phyloP scores from a whole-genome alignment of 2,797 vertebrate genomes.

The Nannoperca obscura region DNA sequence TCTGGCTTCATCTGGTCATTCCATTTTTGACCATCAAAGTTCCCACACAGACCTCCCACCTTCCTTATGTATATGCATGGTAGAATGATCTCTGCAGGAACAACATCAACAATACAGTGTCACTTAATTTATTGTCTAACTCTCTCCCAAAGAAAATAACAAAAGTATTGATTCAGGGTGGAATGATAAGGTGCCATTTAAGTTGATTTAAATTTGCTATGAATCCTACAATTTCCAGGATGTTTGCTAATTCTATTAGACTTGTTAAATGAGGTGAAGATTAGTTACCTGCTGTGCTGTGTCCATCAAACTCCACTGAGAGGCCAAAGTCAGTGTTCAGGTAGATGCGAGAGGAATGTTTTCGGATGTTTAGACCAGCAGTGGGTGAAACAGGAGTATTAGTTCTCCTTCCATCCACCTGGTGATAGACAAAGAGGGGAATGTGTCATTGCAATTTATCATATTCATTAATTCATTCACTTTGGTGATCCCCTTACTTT shows the following conservation, averaged over 20 bases:
- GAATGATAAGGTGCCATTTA: neutral
- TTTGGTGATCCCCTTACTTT: neutral
- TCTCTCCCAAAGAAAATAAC: neutral
- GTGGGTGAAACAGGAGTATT: conserved; percentile 76
- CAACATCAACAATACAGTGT: neutral
- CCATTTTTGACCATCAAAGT: conserved; percentile 81
- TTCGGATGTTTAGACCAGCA: conserved; percentile 82
- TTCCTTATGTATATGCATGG: conserved; percentile 81
- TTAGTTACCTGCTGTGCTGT: conserved; percentile 83
- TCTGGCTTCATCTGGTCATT: conserved; percentile 87
- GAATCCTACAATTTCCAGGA: neutral
- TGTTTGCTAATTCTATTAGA: neutral
- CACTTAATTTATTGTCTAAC: neutral
- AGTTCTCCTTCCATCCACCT: conserved; percentile 86
- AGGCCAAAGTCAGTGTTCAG: conserved; percentile 90
- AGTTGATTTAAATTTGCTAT: neutral
- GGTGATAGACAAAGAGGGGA: neutral
- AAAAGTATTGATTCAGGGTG: neutral
- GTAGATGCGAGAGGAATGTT: conserved; percentile 79
- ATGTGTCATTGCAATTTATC: neutral
- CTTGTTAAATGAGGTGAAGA: neutral
- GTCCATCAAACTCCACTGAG: conserved; percentile 83
- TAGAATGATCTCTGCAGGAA: conserved; percentile 83
- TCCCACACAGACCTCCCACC: conserved; percentile 88
- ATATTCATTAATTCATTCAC: neutral